Percentiles rank a stretch among this genome's conserved stretches.
Conservation (phyloP, 2,888 invertebrate species). For the Metalampra italica region DNA sequence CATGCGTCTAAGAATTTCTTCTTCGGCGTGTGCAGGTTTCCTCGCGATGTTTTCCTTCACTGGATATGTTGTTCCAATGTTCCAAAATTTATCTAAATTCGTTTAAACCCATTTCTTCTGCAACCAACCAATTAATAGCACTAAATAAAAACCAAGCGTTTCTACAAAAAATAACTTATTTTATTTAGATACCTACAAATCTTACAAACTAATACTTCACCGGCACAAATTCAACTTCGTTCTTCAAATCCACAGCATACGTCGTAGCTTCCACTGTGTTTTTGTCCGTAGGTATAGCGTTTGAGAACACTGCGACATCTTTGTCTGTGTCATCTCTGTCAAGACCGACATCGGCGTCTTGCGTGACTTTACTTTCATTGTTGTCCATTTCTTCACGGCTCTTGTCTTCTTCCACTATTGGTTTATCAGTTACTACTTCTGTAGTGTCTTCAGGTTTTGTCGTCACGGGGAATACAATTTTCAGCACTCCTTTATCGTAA, state of each 20-base stretch:
- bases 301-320: constrained; percentile 33
- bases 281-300: constrained; percentile 30
- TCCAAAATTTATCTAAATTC: too few relatives aligned
- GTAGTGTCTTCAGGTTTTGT: constrained; percentile 16
- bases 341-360: constrained; percentile 42
- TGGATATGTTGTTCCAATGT: too few relatives aligned
- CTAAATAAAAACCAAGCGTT: too few relatives aligned
- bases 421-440: constrained; percentile 4
- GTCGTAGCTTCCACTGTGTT: constrained; percentile 52
- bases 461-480: constrained; percentile 47
- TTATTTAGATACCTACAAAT: neutral
- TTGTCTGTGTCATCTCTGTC: constrained; percentile 24
- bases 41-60: too few relatives aligned
- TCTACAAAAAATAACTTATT: neutral
- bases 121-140: too few relatives aligned
- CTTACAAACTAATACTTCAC: constrained; percentile 28
- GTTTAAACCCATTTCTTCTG: too few relatives aligned
- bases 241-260: constrained; percentile 54
- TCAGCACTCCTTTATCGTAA: constrained; percentile 39
- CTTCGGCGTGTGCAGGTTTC: too few relatives aligned
- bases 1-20: too few relatives aligned
- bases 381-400: constrained; percentile 49
- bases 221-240: constrained; percentile 60
- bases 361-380: constrained; percentile 5
- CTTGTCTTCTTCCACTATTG: neutral